Evolutionary conservation across 2,113 vertebrate genomes (phyloP).

Genomic region (Myrmecobius fasciatus): DNA sequence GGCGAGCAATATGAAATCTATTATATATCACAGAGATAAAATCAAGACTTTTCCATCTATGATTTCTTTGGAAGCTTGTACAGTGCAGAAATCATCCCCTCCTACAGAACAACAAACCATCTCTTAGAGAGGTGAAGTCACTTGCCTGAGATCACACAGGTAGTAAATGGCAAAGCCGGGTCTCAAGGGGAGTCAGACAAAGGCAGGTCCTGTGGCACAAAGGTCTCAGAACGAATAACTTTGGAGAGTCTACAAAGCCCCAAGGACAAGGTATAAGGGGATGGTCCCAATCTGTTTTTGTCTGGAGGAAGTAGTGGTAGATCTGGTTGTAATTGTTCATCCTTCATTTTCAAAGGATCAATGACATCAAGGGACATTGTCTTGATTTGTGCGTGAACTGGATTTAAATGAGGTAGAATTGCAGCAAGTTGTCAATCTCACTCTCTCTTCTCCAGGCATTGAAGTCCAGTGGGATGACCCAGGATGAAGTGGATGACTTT

Average conservation of each 20-base stretch:
- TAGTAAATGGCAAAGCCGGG: not conserved
- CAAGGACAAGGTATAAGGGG: not conserved
- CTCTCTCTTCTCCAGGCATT: too few relatives aligned
- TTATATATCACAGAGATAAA: not conserved
- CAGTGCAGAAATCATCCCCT: not conserved
- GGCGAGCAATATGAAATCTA: not conserved
- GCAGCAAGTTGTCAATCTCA: too few relatives aligned
- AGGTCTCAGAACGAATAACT: not conserved
- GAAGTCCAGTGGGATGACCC: too few relatives aligned
- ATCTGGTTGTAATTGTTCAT: too few relatives aligned
- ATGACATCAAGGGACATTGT: too few relatives aligned
- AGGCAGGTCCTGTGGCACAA: not conserved
- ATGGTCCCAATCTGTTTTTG: not conserved
- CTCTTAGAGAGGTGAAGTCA: not conserved
- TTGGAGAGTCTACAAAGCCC: not conserved
- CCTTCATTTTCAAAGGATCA: too few relatives aligned
- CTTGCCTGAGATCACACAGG: not conserved
- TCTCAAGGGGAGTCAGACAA: not conserved
- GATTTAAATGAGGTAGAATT: too few relatives aligned
- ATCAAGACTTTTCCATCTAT: not conserved
- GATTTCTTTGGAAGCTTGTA: not conserved
- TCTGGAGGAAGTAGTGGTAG: too few relatives aligned
- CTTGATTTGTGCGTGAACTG: too few relatives aligned
- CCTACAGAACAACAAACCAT: not conserved
- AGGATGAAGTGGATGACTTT: not conserved